phyloP scores from a whole-genome alignment of 2,797 vertebrate species.

The Acropternis orthonyx region DNA sequence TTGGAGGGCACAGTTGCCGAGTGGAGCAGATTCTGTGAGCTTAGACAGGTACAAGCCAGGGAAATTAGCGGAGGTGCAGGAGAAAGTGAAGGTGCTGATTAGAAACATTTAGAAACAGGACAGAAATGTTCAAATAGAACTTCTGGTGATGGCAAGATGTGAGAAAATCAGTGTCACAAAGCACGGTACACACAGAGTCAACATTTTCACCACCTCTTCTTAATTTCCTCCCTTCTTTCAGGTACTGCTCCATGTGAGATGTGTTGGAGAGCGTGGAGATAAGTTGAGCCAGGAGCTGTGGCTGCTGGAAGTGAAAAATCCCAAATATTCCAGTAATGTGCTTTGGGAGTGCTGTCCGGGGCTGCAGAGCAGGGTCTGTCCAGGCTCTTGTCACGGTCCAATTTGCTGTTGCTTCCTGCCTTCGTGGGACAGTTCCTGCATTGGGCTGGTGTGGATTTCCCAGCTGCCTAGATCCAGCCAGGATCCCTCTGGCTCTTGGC shows the following conservation, averaged over 20 bases:
- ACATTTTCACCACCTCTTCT: not conserved
- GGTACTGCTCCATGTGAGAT: fast-evolving
- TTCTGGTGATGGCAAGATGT: not conserved
- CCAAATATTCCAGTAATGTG: not conserved
- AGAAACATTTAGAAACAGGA: not conserved
- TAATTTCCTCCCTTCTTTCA: not conserved
- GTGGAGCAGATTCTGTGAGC: not conserved
- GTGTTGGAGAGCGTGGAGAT: not conserved
- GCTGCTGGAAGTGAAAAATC: not conserved
- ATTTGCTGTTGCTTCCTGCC: not conserved
- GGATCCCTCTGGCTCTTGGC: not conserved
- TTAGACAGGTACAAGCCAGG: not conserved
- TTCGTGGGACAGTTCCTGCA: not conserved
- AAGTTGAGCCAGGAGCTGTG: not conserved
- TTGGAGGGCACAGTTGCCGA: not conserved
- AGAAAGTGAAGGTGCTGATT: not conserved
- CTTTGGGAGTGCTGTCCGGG: not conserved
- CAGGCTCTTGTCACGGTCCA: fast-evolving
- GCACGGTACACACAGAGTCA: not conserved
- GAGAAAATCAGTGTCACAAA: not conserved
- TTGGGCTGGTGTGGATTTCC: fast-evolving
- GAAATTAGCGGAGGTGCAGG: not conserved
- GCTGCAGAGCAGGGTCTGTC: not conserved
- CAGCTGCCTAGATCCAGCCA: not conserved
- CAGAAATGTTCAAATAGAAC: not conserved